Base-by-base conservation (phyloP, 2,888 invertebrate genomes). In the Caenorhabditis imperialis region DNA sequence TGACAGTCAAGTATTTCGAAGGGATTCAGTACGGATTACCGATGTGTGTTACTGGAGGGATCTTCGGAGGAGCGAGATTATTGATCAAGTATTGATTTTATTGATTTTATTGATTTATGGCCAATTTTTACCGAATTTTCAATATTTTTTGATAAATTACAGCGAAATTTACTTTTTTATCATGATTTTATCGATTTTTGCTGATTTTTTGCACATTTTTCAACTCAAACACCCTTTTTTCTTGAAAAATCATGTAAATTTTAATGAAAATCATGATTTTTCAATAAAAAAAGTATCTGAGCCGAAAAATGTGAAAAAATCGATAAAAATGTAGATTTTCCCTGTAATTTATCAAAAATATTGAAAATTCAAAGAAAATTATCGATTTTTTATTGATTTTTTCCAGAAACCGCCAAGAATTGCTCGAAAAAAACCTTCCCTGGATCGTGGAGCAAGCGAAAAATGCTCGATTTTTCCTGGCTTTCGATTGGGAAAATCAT, bases 1-100 rank as follows among this genome's bases (percentile, higher is more conserved):
- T 97, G 6, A 92, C 94, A 12, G 94, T 99, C 5, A 99, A 99
- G 90, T 97, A 97, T 95, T 92, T 99, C 51, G 99, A 99, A 91
- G 98, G 93, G 0, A 92, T 98, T 65, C 99, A 99, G 90, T 94
- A 93, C 12, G 93, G 92, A 54, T 90, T 99, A 25, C 99, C 99
- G 0, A 97, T 99, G 97, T 97, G 97, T 88, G 91, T 94, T 73
- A 92, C 93, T 55, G 99, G 94, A 20, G 97, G 94, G 0, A 91
- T 97, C 63, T 95, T 96, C 91, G 98, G 97, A 12, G 94, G 96
- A 1, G 90, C 93, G 14, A 91, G 97, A 81, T 90, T 98, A 14
- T 92, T 92, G 84, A 93, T 94, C 61, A 95, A 93, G 92, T 92
- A 90, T n/a, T n/a, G n/a, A n/a, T n/a, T n/a, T n/a, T n/a, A n/a